Base-by-base conservation (phyloP, 2,888 invertebrate species). In the Campopleginae sp. region DNA sequence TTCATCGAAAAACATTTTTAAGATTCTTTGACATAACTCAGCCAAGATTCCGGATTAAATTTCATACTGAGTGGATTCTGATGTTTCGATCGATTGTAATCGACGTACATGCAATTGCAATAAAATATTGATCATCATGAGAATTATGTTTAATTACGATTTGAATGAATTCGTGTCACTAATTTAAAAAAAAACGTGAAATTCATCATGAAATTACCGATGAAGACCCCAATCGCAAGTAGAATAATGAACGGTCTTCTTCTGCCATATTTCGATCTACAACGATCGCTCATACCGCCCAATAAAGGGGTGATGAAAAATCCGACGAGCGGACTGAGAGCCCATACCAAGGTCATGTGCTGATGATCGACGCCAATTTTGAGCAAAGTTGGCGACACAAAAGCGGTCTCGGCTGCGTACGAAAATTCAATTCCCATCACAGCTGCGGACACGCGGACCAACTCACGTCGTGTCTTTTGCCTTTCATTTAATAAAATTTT, bases 361-460 rank as follows among this genome's bases (percentile, higher is more conserved):
- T 97, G 96, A 93, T 98, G 98, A 81, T 97, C 97, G 0, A 99
- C 97, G 6, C 99, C 98, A 87, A 99, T 98, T 94, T 98, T 98
- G 4, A 99, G 95, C 17, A 99, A 94, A 0, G 98, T 98, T 1
- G 99, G 99, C 0, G 98, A 98, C 0, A 99, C 99, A 94, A 99
- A 99, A 0, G 99, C 99, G 0, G 99, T 99, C 94, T 99, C 99
- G 0, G 98, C 99, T 0, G 99, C 98, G 92, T 99, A 99, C 0
- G 99, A 98, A 94, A 99, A 98, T 93, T 99, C 99, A 82, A 99
- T 98, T 1, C 99, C 99, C 97, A 98, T 98, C 0, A 99, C 98
- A 0, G 98, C 98, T 0, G 98, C 97, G 27, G 98, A 98, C 87
- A 99, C 96, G 12, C 98, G 95, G 88, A 98, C 96, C 88, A 99